phyloP scores from a whole-genome alignment of 2,113 vertebrate species.

The Antechinus stuartii region DNA sequence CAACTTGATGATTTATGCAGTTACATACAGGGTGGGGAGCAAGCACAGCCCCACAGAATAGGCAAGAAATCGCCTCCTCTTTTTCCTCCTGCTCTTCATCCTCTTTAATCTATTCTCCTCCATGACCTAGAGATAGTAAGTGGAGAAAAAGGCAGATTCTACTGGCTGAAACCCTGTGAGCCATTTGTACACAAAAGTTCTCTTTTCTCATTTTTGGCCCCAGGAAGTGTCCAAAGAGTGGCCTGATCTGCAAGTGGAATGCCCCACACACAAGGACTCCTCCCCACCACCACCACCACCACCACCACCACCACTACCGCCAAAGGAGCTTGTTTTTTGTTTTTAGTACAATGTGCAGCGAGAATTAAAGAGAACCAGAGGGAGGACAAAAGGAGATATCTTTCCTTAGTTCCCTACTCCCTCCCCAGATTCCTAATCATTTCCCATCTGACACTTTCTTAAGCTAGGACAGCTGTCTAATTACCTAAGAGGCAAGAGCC shows the following conservation, averaged over 20 bases:
- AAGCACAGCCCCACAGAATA: slow-evolving; percentile 68
- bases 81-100: slow-evolving; percentile 52
- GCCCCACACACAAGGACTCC: no score
- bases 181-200: background rate
- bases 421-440: background rate
- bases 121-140: background rate
- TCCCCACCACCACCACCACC: no score
- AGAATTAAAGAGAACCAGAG: background rate
- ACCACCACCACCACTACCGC: no score
- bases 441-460: background rate
- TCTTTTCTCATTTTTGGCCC: background rate
- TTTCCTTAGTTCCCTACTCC: background rate
- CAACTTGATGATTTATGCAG: slow-evolving; percentile 83
- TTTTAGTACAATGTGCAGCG: background rate
- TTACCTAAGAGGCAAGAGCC: background rate
- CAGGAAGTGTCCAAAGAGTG: background rate
- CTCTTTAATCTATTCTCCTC: background rate
- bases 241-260: background rate
- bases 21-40: slow-evolving; percentile 72
- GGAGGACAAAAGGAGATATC: background rate
- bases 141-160: background rate
- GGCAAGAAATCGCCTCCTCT: slow-evolving; percentile 50
- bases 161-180: background rate
- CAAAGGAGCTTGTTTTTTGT: background rate
- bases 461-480: background rate